Percentiles rank a stretch among this genome's conserved stretches.
Conservation (phyloP, 2,888 invertebrate species). For the Epiblema foenella region DNA sequence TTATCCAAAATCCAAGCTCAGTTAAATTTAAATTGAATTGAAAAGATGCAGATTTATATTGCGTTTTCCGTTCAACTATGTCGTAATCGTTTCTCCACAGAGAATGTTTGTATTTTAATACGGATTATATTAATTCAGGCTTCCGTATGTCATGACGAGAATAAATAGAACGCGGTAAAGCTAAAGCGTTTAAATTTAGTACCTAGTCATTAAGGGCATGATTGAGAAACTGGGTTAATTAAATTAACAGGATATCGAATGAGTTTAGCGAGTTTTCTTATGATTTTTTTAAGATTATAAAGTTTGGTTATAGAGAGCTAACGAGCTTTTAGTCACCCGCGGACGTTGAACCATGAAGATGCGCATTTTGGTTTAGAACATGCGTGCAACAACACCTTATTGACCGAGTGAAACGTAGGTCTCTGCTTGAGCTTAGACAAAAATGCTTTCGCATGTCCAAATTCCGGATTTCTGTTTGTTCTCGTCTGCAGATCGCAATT, state of each 20-base stretch:
- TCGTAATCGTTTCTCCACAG: neutral
- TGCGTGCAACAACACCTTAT: too few relatives aligned
- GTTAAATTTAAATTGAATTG: neutral
- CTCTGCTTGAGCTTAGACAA: too few relatives aligned
- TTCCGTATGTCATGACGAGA: slow-evolving; percentile 17
- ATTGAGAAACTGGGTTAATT: slow-evolving; percentile 11
- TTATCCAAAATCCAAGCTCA: neutral
- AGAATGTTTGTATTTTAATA: slow-evolving; percentile 7
- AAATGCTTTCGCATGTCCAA: too few relatives aligned
- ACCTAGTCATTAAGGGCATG: neutral
- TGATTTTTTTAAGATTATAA: too few relatives aligned
- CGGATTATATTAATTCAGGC: slow-evolving; percentile 8
- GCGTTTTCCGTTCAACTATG: neutral
- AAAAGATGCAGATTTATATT: slow-evolving; percentile 12
- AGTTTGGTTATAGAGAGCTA: too few relatives aligned
- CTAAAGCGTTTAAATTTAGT: slow-evolving; percentile 3
- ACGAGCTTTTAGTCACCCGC: too few relatives aligned
- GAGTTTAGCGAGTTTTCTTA: too few relatives aligned
- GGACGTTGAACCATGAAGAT: too few relatives aligned
- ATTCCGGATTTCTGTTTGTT: too few relatives aligned
- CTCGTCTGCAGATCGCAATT: too few relatives aligned
- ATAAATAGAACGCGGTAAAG: neutral
- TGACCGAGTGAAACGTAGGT: too few relatives aligned
- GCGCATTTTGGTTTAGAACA: too few relatives aligned
- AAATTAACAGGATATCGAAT: neutral